These are phyloP conservation scores for Calcarius lapponicus DNA, from an alignment of 2,797 vertebrate genomes.

Conservation along the genomic window DNA sequence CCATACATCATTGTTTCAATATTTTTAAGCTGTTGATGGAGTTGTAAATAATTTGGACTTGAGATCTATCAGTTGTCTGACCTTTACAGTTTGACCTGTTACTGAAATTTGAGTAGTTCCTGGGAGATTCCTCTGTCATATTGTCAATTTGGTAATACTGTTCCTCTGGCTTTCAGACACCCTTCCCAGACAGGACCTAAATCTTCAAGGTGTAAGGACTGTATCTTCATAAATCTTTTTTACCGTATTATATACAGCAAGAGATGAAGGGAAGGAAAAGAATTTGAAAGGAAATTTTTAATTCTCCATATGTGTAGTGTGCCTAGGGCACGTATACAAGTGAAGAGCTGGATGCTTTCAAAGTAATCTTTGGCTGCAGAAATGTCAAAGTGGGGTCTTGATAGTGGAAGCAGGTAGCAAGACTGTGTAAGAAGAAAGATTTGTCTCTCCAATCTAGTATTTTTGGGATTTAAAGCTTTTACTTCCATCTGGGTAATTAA, in stretches of 20 bases:
- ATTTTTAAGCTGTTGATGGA: neutral
- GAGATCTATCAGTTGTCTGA: neutral
- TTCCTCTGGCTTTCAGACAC: neutral
- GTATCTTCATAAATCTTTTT: neutral
- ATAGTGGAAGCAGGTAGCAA: neutral
- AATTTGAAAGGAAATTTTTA: neutral
- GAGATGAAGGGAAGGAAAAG: neutral
- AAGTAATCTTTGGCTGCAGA: neutral
- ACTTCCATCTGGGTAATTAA: neutral
- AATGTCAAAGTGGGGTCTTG: neutral
- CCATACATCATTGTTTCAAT: neutral
- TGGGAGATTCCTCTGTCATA: neutral
- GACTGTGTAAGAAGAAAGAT: neutral
- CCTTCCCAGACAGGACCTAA: neutral
- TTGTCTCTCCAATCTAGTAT: neutral
- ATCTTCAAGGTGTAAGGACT: neutral
- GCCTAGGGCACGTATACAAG: neutral
- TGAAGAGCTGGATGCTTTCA: neutral
- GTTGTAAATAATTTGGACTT: neutral
- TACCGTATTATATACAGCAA: neutral
- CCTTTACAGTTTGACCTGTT: neutral
- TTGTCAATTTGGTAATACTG: neutral
- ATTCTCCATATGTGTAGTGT: neutral
- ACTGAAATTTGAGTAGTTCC: neutral
- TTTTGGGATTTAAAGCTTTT: constrained; percentile 6